A percentile compares a stretch with the other conserved stretches of the same genome.
These are phyloP conservation scores for Galaxias olidus DNA, from an alignment of 2,797 vertebrate genomes.

Conservation along the genomic window DNA sequence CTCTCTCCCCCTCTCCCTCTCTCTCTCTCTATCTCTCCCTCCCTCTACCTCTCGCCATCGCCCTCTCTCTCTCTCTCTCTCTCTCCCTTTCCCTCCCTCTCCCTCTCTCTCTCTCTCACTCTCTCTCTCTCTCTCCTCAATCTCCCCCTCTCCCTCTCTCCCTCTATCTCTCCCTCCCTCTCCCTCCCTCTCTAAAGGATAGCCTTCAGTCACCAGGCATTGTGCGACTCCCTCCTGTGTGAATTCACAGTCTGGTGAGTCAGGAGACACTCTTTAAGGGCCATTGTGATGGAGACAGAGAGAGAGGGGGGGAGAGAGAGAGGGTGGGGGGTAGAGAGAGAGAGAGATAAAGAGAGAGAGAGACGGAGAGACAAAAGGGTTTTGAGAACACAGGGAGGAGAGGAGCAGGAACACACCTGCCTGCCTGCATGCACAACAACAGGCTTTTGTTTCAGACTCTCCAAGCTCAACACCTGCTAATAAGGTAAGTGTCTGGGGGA, in stretches of 20 bases:
- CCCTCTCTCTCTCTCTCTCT: too few species aligned
- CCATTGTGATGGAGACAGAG: constrained; percentile 29
- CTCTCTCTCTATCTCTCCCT: too few species aligned
- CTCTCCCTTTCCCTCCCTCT: too few species aligned
- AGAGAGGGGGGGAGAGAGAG: constrained; percentile 20
- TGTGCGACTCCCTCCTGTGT: constrained; percentile 49
- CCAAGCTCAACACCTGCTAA: constrained; percentile 46
- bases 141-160: constrained; percentile 9
- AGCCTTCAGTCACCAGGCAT: constrained; percentile 40
- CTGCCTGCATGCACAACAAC: neutral
- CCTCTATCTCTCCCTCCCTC: constrained; percentile 15
- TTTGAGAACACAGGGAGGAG: constrained; percentile 14
- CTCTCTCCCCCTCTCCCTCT: neutral
- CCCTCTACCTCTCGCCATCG: too few species aligned
- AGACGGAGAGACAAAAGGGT: constrained; percentile 11
- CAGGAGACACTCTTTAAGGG: constrained; percentile 48
- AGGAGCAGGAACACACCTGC: neutral
- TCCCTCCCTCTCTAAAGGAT: constrained; percentile 14
- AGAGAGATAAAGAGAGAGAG: constrained; percentile 30
- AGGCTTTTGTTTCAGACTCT: constrained; percentile 36
- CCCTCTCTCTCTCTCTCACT: too few species aligned
- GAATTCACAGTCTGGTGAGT: constrained; percentile 54
- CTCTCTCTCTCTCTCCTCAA: neutral
- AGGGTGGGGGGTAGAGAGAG: constrained; percentile 24
- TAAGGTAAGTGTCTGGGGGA: constrained; percentile 9